A percentile compares a stretch with the other conserved stretches of the same genome.
Conservation (phyloP, 64 coral and sea anemone species). For the Actinia tenebrosa region DNA sequence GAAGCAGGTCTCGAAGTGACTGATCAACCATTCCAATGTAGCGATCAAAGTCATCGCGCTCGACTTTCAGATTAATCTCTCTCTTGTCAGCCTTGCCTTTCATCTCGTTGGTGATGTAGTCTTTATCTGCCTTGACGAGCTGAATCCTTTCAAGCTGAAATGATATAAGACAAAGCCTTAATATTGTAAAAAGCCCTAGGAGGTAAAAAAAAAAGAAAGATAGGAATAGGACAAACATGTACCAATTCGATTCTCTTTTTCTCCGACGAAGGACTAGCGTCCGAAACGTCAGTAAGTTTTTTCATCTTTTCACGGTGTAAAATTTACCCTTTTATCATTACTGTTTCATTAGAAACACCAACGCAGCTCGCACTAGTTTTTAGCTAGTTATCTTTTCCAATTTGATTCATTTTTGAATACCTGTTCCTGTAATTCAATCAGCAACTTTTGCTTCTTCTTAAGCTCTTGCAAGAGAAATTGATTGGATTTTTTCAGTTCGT, state of each 20-base stretch:
- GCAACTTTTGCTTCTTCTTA: slow-evolving; percentile 55
- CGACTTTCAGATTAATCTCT: slow-evolving; percentile 66
- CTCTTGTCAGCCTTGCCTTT: slow-evolving; percentile 81
- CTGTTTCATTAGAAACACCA: too few relatives aligned
- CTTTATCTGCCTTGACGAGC: slow-evolving; percentile 81
- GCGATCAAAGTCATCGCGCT: slow-evolving; percentile 86
- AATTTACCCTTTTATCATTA: too few relatives aligned
- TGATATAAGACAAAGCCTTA: neutral
- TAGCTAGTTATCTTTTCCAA: too few relatives aligned
- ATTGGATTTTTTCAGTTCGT: slow-evolving; percentile 60
- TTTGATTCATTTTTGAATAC: neutral
- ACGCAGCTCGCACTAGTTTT: too few relatives aligned
- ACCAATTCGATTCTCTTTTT: too few relatives aligned
- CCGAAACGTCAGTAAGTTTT: too few relatives aligned
- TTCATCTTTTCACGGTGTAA: too few relatives aligned
- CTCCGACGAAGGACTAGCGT: too few relatives aligned
- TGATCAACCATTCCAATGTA: slow-evolving; percentile 84
- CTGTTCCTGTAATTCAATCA: slow-evolving; percentile 65
- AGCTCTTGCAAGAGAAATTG: slow-evolving; percentile 51
- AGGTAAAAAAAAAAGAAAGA: too few relatives aligned
- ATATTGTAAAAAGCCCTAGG: too few relatives aligned
- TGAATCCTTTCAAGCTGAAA: slow-evolving; percentile 13
- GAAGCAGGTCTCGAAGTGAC: slow-evolving; percentile 80
- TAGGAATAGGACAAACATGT: too few relatives aligned
- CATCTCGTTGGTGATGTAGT: slow-evolving; percentile 55